Evolutionary conservation across 2,113 vertebrate species (phyloP).

Genomic region (Centropus bengalensis): DNA sequence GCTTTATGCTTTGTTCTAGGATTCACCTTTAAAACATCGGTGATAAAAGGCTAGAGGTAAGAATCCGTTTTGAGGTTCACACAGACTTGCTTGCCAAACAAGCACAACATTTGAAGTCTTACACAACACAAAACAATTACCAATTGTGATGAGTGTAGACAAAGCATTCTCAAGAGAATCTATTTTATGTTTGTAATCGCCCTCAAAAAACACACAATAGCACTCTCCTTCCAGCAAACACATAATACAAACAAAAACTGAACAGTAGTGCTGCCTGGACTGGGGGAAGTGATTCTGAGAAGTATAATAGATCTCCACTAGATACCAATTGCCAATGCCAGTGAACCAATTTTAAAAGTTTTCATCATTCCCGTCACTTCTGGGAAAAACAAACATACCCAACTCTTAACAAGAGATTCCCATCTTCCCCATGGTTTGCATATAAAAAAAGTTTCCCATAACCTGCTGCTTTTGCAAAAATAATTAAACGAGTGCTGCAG

Average conservation of each 20-base stretch:
- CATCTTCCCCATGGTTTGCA: fast-evolving
- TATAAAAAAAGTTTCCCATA: constrained; percentile 17
- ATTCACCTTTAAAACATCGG: neutral
- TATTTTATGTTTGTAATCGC: constrained; percentile 67
- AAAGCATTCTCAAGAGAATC: constrained; percentile 66
- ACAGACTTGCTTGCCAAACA: neutral
- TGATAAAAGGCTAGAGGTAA: neutral
- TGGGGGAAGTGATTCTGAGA: constrained; percentile 32
- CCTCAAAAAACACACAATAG: constrained; percentile 70
- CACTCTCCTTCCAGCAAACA: constrained; percentile 56
- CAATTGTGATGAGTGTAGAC: constrained; percentile 54
- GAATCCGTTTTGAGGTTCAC: constrained; percentile 11
- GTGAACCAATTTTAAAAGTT: neutral
- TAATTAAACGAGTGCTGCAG: neutral
- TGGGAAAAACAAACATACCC: neutral
- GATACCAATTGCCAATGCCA: fast-evolving
- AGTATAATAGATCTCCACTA: neutral
- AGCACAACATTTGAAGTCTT: constrained; percentile 9
- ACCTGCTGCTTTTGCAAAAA: constrained; percentile 1
- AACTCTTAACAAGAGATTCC: constrained; percentile 20
- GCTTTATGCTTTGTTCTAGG: neutral
- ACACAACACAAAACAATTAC: constrained; percentile 59
- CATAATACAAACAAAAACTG: constrained; percentile 60
- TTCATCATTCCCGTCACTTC: neutral
- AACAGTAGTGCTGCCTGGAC: constrained; percentile 23